Percentiles rank a stretch among this genome's conserved stretches.
phyloP scores from a whole-genome alignment of 2,113 vertebrate species.

The Terrapene triunguis region DNA sequence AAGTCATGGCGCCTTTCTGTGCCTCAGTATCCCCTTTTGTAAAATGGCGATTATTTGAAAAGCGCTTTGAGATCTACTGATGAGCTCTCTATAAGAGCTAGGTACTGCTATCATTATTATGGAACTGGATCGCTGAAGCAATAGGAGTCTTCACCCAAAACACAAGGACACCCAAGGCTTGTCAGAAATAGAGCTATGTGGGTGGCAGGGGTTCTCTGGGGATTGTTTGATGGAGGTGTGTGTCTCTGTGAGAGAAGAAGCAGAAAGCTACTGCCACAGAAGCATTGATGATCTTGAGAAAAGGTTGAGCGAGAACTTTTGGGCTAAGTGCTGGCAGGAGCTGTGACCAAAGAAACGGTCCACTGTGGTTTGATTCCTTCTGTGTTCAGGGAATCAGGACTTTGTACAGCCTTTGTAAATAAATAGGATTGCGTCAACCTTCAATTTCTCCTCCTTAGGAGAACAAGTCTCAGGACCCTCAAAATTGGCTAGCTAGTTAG shows the following conservation, averaged over 20 bases:
- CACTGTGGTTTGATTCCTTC: not conserved
- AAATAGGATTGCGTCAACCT: not conserved
- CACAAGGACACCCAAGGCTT: not conserved
- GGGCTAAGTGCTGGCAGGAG: not conserved
- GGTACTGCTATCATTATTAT: not conserved
- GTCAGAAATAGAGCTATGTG: not conserved
- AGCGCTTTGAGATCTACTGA: not conserved
- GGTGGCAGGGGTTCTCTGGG: not conserved
- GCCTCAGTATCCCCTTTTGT: not conserved
- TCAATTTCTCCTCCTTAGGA: not conserved
- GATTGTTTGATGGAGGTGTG: not conserved
- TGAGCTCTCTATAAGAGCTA: not conserved
- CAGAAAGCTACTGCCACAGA: not conserved
- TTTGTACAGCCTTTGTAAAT: not conserved
- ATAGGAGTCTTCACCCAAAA: not conserved
- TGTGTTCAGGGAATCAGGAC: not conserved
- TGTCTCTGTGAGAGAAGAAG: not conserved
- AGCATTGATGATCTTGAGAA: rapidly evolving
- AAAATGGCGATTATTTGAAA: not conserved
- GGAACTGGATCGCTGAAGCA: not conserved
- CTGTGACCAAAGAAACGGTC: not conserved
- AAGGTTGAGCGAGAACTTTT: not conserved
- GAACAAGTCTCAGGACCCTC: not conserved
- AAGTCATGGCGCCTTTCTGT: not conserved
- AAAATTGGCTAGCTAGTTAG: not conserved